Evolutionary conservation across 2,797 vertebrate species (phyloP).

Genomic region (Crocodylus rhombifer): DNA sequence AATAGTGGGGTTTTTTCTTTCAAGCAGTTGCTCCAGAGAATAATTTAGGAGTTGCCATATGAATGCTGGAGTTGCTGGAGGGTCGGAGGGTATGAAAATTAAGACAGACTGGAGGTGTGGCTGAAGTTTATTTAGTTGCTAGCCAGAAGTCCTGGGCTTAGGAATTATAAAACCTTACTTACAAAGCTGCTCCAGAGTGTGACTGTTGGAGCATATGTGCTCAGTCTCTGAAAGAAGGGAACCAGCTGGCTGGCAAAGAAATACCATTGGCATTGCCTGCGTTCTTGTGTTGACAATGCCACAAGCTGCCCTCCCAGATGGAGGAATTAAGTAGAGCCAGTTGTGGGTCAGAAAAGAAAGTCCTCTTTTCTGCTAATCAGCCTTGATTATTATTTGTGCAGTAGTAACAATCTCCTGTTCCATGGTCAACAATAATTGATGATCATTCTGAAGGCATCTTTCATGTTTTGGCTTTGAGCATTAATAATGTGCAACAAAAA

Average conservation of each 20-base stretch:
- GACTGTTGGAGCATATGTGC: constrained; percentile 80
- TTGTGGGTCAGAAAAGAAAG: constrained; percentile 74
- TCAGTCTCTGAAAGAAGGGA: constrained; percentile 71
- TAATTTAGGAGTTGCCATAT: constrained; percentile 41
- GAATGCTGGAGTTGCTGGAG: neutral
- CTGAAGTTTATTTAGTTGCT: constrained; percentile 67
- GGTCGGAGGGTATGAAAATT: constrained; percentile 28
- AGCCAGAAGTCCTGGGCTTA: constrained; percentile 68
- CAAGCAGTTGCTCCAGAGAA: constrained; percentile 70
- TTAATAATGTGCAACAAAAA: neutral
- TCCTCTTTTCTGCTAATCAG: constrained; percentile 53
- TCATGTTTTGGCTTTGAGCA: constrained; percentile 10
- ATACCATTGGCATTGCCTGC: constrained; percentile 81
- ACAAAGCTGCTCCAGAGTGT: constrained; percentile 75
- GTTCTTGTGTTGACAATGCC: constrained; percentile 81
- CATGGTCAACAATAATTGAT: neutral
- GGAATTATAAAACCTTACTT: constrained; percentile 66
- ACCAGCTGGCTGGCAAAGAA: constrained; percentile 85
- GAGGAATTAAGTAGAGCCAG: constrained; percentile 80
- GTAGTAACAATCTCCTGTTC: constrained; percentile 25
- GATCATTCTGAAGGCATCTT: constrained; percentile 1
- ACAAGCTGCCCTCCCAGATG: constrained; percentile 86
- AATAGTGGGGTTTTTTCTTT: constrained; percentile 47
- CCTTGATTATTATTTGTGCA: constrained; percentile 43
- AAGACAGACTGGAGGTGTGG: constrained; percentile 65